Conservation (phyloP, 2,113 vertebrate species). For the Ginglymostoma cirratum region DNA sequence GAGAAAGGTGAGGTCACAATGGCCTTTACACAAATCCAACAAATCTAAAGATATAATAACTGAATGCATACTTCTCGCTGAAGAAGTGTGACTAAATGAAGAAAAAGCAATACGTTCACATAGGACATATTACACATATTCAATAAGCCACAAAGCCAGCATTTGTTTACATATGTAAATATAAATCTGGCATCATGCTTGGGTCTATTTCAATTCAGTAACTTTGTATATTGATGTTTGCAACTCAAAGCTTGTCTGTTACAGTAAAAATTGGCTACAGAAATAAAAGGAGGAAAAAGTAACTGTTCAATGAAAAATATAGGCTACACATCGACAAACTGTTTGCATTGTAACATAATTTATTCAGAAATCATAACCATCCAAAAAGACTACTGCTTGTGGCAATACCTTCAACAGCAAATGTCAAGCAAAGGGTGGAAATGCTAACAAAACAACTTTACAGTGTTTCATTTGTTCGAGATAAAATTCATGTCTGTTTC, state of each 20-base stretch:
- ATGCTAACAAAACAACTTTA: not conserved
- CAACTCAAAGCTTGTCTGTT: not conserved
- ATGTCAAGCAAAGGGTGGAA: not conserved
- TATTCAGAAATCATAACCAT: not conserved
- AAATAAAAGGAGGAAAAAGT: not conserved
- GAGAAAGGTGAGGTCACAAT: not conserved
- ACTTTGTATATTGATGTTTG: not conserved
- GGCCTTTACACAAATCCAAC: constrained; percentile 1
- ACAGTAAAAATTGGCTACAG: not conserved
- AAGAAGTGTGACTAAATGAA: not conserved
- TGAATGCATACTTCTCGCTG: not conserved
- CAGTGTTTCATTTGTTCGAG: not conserved
- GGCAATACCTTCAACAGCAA: not conserved
- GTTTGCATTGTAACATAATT: not conserved
- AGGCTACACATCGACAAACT: not conserved
- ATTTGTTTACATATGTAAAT: not conserved
- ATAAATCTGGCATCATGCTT: not conserved
- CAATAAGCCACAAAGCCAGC: not conserved
- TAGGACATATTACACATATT: not conserved
- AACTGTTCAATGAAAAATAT: not conserved
- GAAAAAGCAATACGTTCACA: not conserved
- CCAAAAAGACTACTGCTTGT: not conserved
- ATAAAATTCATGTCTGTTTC: not conserved
- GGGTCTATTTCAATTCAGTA: not conserved
- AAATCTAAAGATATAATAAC: not conserved